Evolutionary conservation across 1,140 invertebrate genomes (phyloP), one percentile per base, ranked within the genome.

Genomic region (Drosophila bipectinata): DNA sequence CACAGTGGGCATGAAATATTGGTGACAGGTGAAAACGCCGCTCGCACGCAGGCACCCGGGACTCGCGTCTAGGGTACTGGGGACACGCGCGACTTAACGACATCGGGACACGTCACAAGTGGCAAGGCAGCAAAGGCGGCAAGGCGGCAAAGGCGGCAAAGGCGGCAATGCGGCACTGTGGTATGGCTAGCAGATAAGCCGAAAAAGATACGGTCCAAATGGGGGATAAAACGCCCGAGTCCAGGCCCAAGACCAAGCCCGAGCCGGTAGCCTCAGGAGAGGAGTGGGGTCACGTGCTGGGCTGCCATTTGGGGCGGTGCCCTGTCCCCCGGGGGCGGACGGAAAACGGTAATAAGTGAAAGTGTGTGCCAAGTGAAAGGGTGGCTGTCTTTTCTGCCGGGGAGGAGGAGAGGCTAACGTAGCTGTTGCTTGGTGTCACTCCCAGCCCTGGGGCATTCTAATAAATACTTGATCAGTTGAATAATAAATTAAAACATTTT

Each of bases 1-100:
- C 81, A 85, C 82, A 87, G 82, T 82, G 78, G 77, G 78, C 82
- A 87, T 87, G 82, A 87, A 87, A 88, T 82, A 87, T 87, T 79
- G 82, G 78, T 87, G 82, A 87, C 82, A 87, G 82, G 82, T 87
- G 82, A 87, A 85, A 87, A 87, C 68, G 51, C 71, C 45, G 48
- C 53, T 56, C 59, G 54, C 47, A 44, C 63, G 67, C 57, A 49
- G 10, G 37, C 41, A 71, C 15, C 9, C 34, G 37, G 34, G 37
- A 7, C 41, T 15, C n/a, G 34, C 15, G 26, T 18, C 41, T 15
- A 6, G 15, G 14, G 41, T 7, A 7, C 41, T 18, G 24, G 61
- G 56, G 72, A 81, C 61, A 81, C 79, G 79, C 62, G 82, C 69
- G 49, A 48, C 68, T 66, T 80, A 81, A 85, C 77, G 81, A 63